Conservation (phyloP, 2,113 vertebrate genomes). For the Turdus rufiventris region DNA sequence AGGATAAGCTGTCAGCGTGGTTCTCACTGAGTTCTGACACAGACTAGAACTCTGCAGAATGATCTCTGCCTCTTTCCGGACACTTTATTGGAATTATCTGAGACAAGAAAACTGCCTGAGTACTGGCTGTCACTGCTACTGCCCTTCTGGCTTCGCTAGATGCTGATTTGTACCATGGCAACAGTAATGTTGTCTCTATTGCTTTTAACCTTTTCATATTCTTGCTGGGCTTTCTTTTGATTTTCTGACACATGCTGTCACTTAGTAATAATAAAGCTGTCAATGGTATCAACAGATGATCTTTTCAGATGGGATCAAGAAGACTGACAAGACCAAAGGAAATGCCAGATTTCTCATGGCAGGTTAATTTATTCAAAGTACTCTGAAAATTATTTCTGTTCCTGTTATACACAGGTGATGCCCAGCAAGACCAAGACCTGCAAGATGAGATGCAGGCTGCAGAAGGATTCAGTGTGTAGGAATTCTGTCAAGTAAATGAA, state of each 20-base stretch:
- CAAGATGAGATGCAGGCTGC: background rate
- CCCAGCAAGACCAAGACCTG: background rate
- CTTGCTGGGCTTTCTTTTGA: background rate
- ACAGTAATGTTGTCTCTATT: background rate
- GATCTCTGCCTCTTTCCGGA: background rate
- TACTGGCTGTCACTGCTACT: background rate
- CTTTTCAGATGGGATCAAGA: background rate
- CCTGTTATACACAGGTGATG: background rate
- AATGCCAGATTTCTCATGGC: background rate
- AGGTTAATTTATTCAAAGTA: background rate
- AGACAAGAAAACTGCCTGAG: background rate
- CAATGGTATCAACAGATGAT: background rate
- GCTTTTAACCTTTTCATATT: constrained; percentile 12
- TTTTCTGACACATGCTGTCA: constrained; percentile 26
- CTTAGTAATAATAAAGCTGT: constrained; percentile 24
- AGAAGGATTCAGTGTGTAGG: background rate
- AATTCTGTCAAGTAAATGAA: background rate
- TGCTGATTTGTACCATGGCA: background rate
- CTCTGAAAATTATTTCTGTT: background rate
- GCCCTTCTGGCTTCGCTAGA: background rate
- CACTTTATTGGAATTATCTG: background rate
- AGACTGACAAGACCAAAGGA: background rate
- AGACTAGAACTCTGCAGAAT: background rate
- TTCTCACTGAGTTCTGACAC: background rate
- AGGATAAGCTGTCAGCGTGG: accelerated